A percentile compares a stretch with the other conserved stretches of the same genome.
These are phyloP conservation scores for Oscheius onirici DNA, from an alignment of 2,888 invertebrate genomes.

Conservation along the genomic window DNA sequence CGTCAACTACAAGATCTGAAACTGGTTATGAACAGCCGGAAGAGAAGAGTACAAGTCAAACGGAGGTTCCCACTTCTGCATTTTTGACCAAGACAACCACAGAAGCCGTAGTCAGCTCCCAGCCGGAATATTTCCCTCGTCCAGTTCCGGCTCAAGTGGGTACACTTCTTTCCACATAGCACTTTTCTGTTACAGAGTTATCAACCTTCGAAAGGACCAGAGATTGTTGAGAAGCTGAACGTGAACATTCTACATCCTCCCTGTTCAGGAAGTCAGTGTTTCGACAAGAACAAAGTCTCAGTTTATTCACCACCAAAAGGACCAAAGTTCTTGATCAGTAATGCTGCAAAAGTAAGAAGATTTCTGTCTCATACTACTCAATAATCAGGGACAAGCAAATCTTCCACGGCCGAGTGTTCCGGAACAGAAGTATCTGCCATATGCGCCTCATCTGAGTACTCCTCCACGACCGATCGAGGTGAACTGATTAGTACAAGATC, in stretches of 20 bases:
- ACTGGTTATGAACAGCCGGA: not conserved
- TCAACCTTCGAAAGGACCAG: slow-evolving; percentile 40
- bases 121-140: slow-evolving; percentile 41
- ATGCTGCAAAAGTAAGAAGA: slow-evolving; percentile 38
- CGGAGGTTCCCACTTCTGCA: slow-evolving; percentile 22
- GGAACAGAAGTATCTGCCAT: slow-evolving; percentile 24
- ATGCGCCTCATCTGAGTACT: not conserved
- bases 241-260: slow-evolving; percentile 45
- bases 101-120: not conserved
- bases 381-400: slow-evolving; percentile 6
- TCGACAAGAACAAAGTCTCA: slow-evolving; percentile 41
- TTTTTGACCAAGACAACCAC: slow-evolving; percentile 39
- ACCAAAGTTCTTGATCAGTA: slow-evolving; percentile 46
- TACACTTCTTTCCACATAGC: not conserved
- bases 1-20: not conserved
- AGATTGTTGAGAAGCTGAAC: slow-evolving; percentile 42
- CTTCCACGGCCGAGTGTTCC: slow-evolving; percentile 24
- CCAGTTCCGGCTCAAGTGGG: slow-evolving; percentile 37
- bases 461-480: slow-evolving; percentile 7
- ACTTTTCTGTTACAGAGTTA: slow-evolving; percentile 26
- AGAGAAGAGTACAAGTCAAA: not conserved
- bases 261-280: slow-evolving; percentile 17
- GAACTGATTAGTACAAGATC: not conserved
- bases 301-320: slow-evolving; percentile 44
- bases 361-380: not conserved